phyloP scores from a whole-genome alignment of 2,888 invertebrate species.

The Netelia fuscicornis region DNA sequence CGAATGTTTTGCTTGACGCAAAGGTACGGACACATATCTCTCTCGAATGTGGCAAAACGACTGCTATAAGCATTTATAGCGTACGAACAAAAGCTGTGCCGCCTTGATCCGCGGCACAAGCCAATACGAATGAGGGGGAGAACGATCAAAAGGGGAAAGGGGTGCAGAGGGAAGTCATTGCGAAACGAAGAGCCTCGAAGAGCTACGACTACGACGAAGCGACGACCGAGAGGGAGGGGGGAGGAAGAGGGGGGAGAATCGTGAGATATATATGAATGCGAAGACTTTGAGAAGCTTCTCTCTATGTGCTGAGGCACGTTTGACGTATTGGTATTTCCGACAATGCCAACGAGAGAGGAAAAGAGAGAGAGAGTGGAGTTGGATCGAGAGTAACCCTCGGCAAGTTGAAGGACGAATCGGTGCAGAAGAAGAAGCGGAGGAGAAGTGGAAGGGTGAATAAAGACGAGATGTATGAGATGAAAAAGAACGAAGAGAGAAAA shows the following conservation, averaged over 20 bases:
- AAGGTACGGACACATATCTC: slow-evolving; percentile 30
- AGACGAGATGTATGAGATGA: slow-evolving; percentile 30
- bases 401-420: slow-evolving; percentile 43
- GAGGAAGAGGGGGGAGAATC: slow-evolving; percentile 2
- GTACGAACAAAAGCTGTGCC: slow-evolving; percentile 57
- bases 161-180: slow-evolving; percentile 9
- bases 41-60: slow-evolving; percentile 45
- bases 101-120: slow-evolving; percentile 31
- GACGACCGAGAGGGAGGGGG: neutral
- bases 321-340: too few species aligned
- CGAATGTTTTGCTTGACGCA: slow-evolving; percentile 72
- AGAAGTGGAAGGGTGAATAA: slow-evolving; percentile 32
- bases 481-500: slow-evolving; percentile 11
- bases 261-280: too few species aligned
- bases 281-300: too few species aligned
- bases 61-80: slow-evolving; percentile 30
- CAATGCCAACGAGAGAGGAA: slow-evolving; percentile 52
- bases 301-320: too few species aligned
- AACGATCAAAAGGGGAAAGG: slow-evolving; percentile 12
- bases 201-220: slow-evolving; percentile 52
- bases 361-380: neutral
- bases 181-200: slow-evolving; percentile 46
- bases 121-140: slow-evolving; percentile 21
- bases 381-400: slow-evolving; percentile 18
- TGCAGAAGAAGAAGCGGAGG: slow-evolving; percentile 6